Conservation (phyloP, 2,888 invertebrate species). For the Diarsia brunnea region DNA sequence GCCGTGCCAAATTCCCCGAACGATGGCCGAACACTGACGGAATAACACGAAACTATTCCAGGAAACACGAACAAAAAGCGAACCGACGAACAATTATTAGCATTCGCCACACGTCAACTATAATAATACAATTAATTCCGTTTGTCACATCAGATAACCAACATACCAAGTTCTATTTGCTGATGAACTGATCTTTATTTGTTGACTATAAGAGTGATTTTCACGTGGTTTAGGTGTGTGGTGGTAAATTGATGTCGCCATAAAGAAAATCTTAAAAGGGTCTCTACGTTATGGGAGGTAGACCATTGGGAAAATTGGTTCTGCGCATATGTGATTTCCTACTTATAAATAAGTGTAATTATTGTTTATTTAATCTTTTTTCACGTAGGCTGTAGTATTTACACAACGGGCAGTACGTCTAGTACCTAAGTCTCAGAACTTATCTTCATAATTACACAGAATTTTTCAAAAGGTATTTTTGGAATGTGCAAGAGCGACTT, state of each 20-base stretch:
- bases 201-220: slow-evolving; percentile 48
- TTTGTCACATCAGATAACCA: slow-evolving; percentile 73
- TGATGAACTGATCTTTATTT: slow-evolving; percentile 49
- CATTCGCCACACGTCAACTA: slow-evolving; percentile 80
- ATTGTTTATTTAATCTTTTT: slow-evolving; percentile 22
- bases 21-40: slow-evolving; percentile 72
- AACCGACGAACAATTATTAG: slow-evolving; percentile 75
- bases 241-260: slow-evolving; percentile 54
- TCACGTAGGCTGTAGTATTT: neutral
- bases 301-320: slow-evolving; percentile 76
- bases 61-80: slow-evolving; percentile 78
- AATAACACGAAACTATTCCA: slow-evolving; percentile 80
- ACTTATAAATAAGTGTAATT: slow-evolving; percentile 42
- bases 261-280: slow-evolving; percentile 77
- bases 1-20: slow-evolving; percentile 75
- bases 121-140: slow-evolving; percentile 90
- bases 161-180: slow-evolving; percentile 63
- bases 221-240: neutral
- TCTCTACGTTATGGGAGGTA: slow-evolving; percentile 80
- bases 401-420: neutral
- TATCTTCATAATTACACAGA: neutral
- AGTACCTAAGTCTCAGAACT: neutral
- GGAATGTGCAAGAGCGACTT: too few relatives aligned
- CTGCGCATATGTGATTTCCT: slow-evolving; percentile 63
- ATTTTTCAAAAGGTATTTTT: neutral